Conservation (phyloP, 2,888 invertebrate genomes). For the Agrochola macilenta region DNA sequence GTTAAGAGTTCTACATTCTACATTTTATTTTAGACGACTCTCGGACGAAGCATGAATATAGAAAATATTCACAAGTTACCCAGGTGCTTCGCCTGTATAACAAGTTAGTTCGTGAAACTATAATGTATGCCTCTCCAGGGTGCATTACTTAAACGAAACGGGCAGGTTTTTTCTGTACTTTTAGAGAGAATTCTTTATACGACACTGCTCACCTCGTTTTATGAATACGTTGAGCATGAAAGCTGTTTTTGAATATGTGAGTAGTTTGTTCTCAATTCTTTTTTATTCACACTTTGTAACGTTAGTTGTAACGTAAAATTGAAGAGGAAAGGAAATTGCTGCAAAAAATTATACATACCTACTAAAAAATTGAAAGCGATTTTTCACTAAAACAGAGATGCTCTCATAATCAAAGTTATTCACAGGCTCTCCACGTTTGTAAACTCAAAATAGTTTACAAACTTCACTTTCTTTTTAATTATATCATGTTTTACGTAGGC, state of each 20-base stretch:
- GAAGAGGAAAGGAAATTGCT: neutral
- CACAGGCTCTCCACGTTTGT: neutral
- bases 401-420: neutral
- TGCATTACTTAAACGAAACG: conserved; percentile 8
- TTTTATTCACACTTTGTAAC: neutral
- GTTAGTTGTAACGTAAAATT: neutral
- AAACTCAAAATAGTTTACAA: no score
- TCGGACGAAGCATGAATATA: conserved; percentile 19
- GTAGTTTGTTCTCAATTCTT: neutral
- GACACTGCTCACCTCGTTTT: neutral
- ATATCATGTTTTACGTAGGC: neutral
- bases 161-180: conserved; percentile 5
- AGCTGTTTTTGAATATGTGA: conserved; percentile 5
- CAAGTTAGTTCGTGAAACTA: conserved; percentile 48
- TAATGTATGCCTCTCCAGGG: conserved; percentile 40
- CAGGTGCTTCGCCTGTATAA: conserved; percentile 18
- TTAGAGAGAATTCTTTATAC: conserved; percentile 5
- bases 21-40: conserved; percentile 19
- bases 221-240: conserved; percentile 7
- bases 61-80: conserved; percentile 31
- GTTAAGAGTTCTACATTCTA: neutral
- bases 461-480: neutral
- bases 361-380: neutral
- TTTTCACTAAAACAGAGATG: neutral
- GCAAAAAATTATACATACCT: neutral